Percentiles rank a stretch among this genome's conserved stretches.
These are phyloP conservation scores for Pedionomus torquatus DNA, from an alignment of 2,113 vertebrate species.

Conservation along the genomic window DNA sequence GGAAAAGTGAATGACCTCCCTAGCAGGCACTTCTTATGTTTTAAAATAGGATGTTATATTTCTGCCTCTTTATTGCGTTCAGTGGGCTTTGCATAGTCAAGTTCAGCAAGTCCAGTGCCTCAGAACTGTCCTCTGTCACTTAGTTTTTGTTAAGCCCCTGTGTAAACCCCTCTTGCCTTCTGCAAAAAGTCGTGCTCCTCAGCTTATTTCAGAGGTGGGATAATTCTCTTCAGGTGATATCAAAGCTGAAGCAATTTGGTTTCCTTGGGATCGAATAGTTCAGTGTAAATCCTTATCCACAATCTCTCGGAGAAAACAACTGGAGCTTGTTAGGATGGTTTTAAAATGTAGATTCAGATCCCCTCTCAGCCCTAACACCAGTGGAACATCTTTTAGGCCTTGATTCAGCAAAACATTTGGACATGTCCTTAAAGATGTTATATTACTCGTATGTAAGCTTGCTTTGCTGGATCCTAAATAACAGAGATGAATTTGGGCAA, in stretches of 20 bases:
- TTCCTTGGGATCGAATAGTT: not conserved
- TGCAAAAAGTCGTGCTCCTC: not conserved
- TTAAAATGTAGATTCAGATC: not conserved
- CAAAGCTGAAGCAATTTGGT: not conserved
- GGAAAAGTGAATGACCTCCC: not conserved
- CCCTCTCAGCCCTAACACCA: not conserved
- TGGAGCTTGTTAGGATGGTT: not conserved
- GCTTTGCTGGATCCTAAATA: constrained; percentile 15
- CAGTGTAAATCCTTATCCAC: not conserved
- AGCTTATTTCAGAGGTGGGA: not conserved
- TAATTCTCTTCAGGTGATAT: not conserved
- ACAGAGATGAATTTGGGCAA: not conserved
- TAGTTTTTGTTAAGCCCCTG: not conserved
- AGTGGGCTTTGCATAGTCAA: not conserved
- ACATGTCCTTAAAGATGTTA: not conserved
- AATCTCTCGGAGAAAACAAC: not conserved
- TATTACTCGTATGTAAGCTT: not conserved
- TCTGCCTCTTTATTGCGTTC: not conserved
- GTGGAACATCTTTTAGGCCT: not conserved
- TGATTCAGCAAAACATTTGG: not conserved
- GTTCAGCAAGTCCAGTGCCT: not conserved
- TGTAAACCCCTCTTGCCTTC: not conserved
- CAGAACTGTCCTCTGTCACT: not conserved
- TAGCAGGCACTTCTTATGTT: not conserved
- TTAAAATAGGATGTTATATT: not conserved